phyloP scores from a whole-genome alignment of 35 echinoderm and acorn worm species.

The Holothuria glaberrima region DNA sequence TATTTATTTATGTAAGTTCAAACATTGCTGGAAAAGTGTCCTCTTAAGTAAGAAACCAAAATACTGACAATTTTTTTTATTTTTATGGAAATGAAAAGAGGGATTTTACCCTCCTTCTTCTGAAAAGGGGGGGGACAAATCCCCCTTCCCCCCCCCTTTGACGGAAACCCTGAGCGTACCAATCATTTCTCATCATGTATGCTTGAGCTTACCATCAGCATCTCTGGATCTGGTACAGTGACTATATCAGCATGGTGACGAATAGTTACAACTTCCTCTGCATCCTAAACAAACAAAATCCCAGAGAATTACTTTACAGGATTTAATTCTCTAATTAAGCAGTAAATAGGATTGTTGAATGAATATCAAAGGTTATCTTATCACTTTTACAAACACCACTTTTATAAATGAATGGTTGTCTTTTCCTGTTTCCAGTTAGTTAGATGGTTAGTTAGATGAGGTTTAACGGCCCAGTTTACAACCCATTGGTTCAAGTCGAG shows the following conservation, averaged over 20 bases:
- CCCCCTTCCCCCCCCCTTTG: no score
- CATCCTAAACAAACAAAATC: conserved; percentile 70
- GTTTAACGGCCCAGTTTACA: no score
- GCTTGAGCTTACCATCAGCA: conserved; percentile 80
- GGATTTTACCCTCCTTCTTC: no score
- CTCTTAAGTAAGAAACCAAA: no score
- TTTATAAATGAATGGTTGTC: neutral
- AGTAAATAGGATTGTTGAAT: neutral
- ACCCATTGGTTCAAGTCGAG: no score
- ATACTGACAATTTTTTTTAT: no score
- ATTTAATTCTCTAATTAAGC: neutral
- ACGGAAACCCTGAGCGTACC: no score
- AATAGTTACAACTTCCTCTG: conserved; percentile 81
- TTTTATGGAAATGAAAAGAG: no score
- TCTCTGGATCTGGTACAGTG: conserved; percentile 95
- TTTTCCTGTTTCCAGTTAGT: neutral
- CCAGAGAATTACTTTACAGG: neutral
- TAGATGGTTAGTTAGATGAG: no score
- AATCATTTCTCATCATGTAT: neutral
- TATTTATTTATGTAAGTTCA: no score
- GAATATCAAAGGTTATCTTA: neutral
- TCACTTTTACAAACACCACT: neutral
- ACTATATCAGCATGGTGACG: conserved; percentile 95
- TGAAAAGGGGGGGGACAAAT: no score
- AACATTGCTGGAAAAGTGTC: no score